Conservation (phyloP, 2,797 vertebrate genomes). For the Otolemur crassicaudatus region DNA sequence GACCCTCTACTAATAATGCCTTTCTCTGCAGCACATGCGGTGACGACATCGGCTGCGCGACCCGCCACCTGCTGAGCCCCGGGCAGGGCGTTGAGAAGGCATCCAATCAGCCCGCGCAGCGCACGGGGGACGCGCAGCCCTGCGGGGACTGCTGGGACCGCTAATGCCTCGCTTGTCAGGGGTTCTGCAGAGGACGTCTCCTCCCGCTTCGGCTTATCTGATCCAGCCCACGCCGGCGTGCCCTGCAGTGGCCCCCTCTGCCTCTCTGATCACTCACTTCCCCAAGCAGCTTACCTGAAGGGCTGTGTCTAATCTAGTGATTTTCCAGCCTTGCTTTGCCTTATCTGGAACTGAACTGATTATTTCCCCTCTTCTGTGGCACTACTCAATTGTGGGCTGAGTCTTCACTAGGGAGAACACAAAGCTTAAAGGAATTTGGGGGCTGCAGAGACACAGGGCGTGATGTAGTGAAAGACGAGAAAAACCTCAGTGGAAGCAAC, state of each 20-base stretch:
- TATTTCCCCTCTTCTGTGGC: constrained; percentile 82
- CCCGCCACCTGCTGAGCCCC: constrained; percentile 56
- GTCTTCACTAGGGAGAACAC: constrained; percentile 74
- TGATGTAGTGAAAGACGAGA: constrained; percentile 71
- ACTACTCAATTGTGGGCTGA: constrained; percentile 81
- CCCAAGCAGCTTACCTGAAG: constrained; percentile 86
- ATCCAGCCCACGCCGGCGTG: constrained; percentile 40
- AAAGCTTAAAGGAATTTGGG: constrained; percentile 82
- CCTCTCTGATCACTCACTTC: constrained; percentile 81
- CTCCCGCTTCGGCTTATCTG: background rate
- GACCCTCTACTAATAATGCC: constrained; percentile 50
- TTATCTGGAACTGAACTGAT: constrained; percentile 88
- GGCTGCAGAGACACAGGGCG: constrained; percentile 78
- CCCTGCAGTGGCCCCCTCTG: constrained; percentile 60
- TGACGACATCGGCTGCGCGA: background rate
- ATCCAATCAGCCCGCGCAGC: background rate
- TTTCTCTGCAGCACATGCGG: background rate
- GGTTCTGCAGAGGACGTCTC: constrained; percentile 50
- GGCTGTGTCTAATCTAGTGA: constrained; percentile 83
- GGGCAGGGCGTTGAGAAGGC: background rate
- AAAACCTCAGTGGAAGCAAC: constrained; percentile 69
- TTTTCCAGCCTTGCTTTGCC: constrained; percentile 85
- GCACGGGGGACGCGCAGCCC: background rate
- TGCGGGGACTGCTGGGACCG: background rate
- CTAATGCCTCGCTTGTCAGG: constrained; percentile 66